Percentiles rank a stretch among this genome's conserved stretches.
Conservation (phyloP, 2,113 vertebrate species). For the Micromys minutus region DNA sequence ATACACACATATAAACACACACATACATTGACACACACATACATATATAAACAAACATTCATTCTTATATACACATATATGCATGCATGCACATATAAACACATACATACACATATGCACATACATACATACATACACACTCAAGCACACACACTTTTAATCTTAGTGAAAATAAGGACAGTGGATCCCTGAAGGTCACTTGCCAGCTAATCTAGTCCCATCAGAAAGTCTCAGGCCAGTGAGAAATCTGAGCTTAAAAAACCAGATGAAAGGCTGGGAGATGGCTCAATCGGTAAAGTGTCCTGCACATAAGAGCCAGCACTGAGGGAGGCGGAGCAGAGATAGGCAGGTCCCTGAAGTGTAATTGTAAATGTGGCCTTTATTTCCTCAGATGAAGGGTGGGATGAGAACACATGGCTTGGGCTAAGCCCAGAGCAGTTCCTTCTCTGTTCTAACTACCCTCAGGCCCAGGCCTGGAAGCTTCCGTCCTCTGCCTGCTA, state of each 20-base stretch:
- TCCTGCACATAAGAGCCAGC: neutral
- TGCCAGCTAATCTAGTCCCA: neutral
- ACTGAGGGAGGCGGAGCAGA: neutral
- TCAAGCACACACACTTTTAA: neutral
- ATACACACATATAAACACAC: neutral
- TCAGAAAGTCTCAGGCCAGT: neutral
- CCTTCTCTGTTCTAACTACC: no score
- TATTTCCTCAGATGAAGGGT: no score
- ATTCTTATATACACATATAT: neutral
- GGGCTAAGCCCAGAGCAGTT: no score
- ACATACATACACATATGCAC: no score
- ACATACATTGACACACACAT: neutral
- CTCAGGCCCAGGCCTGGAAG: no score
- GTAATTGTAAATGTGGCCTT: no score
- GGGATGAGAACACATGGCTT: no score
- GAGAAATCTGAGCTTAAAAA: neutral
- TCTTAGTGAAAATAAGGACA: neutral
- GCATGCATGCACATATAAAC: fast-evolving
- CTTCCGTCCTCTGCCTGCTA: no score
- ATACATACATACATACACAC: neutral
- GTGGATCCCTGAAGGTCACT: neutral
- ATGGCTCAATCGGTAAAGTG: neutral
- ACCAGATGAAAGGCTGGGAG: neutral
- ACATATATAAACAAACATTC: neutral
- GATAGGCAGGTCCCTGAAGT: neutral